phyloP scores from a whole-genome alignment of 1,140 invertebrate genomes.

The Zaprionus lachaisei region DNA sequence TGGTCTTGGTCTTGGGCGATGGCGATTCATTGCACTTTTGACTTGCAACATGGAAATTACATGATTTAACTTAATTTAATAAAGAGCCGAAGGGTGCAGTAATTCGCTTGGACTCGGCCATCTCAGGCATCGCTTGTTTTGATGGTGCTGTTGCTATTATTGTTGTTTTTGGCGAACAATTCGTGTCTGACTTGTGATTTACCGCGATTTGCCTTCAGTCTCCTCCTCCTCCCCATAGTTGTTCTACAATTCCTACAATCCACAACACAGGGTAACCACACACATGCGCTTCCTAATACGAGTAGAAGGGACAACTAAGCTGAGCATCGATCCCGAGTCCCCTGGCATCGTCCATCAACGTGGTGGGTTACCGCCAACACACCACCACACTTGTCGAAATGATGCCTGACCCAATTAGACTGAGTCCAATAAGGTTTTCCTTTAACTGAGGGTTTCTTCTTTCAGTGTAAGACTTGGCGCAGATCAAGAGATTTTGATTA shows the following conservation, averaged over 20 bases:
- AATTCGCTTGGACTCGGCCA: constrained; percentile 27
- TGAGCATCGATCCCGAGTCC: constrained; percentile 43
- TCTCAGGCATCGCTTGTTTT: constrained; percentile 20
- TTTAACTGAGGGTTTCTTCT: constrained; percentile 35
- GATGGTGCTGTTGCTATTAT: constrained; percentile 30
- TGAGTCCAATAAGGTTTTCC: neutral
- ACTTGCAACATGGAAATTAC: constrained; percentile 80
- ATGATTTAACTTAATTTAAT: constrained; percentile 84
- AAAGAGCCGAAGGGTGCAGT: constrained; percentile 75
- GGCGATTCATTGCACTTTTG: constrained; percentile 72
- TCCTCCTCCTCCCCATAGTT: constrained; percentile 19
- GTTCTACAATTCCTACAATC: constrained; percentile 18
- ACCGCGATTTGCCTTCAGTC: constrained; percentile 55
- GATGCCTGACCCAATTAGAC: constrained; percentile 50
- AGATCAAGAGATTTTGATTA: constrained; percentile 83
- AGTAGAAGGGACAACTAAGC: constrained; percentile 9
- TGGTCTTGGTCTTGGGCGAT: constrained; percentile 40
- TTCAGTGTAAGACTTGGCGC: constrained; percentile 66
- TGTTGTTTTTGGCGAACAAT: constrained; percentile 34
- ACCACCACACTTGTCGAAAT: constrained; percentile 62
- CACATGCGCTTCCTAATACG: constrained; percentile 20
- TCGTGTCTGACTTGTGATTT: constrained; percentile 77
- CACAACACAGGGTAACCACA: constrained; percentile 23
- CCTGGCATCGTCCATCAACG: constrained; percentile 63
- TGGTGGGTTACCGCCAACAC: constrained; percentile 67